A percentile compares a stretch with the other conserved stretches of the same genome.
phyloP scores from a whole-genome alignment of 1,140 invertebrate genomes.

The Zaprionus kolodkinae region DNA sequence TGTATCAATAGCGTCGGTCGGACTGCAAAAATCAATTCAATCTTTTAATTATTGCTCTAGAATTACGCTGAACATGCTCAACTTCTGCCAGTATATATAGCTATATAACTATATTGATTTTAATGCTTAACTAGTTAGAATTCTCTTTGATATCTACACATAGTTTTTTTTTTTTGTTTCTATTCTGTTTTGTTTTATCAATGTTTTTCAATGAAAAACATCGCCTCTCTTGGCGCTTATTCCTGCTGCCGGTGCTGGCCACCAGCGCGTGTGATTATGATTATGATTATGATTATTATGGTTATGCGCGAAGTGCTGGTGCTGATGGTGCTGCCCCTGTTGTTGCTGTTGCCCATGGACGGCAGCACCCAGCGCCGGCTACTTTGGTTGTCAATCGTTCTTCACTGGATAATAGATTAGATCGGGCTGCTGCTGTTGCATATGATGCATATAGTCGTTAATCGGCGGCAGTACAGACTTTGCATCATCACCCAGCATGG shows the following conservation, averaged over 20 bases:
- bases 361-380: conserved; percentile 53
- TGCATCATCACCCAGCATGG: conserved; percentile 71
- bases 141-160: conserved; percentile 40
- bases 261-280: conserved; percentile 70
- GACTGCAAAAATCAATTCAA: conserved; percentile 49
- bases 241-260: conserved; percentile 62
- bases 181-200: conserved; percentile 38
- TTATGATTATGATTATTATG: conserved; percentile 64
- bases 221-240: conserved; percentile 79
- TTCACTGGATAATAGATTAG: conserved; percentile 83
- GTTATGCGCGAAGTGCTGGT: conserved; percentile 44
- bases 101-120: conserved; percentile 16
- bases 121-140: conserved; percentile 46
- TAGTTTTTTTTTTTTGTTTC: conserved; percentile 25
- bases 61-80: conserved; percentile 16
- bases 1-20: conserved; percentile 30
- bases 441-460: conserved; percentile 82
- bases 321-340: conserved; percentile 29
- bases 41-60: conserved; percentile 66
- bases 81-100: not conserved
- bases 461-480: conserved; percentile 79
- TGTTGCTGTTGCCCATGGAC: conserved; percentile 34
- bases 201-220: conserved; percentile 78
- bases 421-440: conserved; percentile 78
- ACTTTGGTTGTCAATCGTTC: conserved; percentile 83